Base-by-base conservation (phyloP, 2,113 vertebrate genomes). In the Vombatus ursinus region DNA sequence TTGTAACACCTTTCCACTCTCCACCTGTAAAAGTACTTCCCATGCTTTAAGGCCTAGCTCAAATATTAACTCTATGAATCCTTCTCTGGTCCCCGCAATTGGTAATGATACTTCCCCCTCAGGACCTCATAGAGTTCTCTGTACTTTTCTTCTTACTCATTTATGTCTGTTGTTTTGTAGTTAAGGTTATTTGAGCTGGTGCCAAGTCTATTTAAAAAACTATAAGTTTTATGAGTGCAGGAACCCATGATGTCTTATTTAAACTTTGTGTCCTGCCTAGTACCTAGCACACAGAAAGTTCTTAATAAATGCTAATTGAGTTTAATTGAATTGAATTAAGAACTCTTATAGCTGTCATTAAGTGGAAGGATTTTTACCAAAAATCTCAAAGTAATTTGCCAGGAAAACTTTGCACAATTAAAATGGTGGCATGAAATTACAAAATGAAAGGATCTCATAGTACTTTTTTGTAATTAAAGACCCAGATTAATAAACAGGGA, bases 361-460 rank as follows among this genome's bases (percentile, higher is more conserved):
- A 95, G 31, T 25, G 92, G 44, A 95, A 61, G 25, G 0, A 49
- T 93, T 8, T 77, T 77, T 96, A 84, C 92, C 47, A 52, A 92
- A 54, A 95, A 68, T 95, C 50, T 96, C 94, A 54, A 95, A 96
- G 92, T 57, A 94, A 48, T 57, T 28, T 31, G 0, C 93, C 91
- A 94, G 94, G 91, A 91, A 96, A 94, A 93, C 26, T 31, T 53
- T 22, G 14, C 52, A 23, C 92, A 28, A 95, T 51, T 23, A 93
- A 37, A 95, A 94, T 3, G 6, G 89, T 48, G 52, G 28, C 12
- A 0, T 31, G 2, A 92, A 77, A 68, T 89, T 54, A n/a, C 48
- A 48, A 19, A 48, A 50, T 49, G 68, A 84, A 22, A 61, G 49
- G 48, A 95, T 37, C 23, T 94, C 6, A 3, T 11, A 61, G 9